Base-by-base conservation (phyloP, 1,140 invertebrate genomes). In the Drosophila murphyi region DNA sequence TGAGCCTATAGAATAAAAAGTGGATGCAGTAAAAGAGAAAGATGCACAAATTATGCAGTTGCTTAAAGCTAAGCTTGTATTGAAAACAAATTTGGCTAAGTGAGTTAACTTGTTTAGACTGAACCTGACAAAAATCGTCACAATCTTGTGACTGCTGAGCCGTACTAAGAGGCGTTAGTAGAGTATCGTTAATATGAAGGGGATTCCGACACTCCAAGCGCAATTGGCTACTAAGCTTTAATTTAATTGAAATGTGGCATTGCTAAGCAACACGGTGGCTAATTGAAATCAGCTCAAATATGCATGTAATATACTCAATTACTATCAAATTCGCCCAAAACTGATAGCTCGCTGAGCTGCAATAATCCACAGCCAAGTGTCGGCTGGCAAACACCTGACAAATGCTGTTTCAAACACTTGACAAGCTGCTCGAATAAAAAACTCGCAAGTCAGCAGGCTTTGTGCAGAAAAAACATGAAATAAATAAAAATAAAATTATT, bases 311-410 rank as follows among this genome's bases (percentile, higher is more conserved):
- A 51, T 5, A 10, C 8, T 29, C 10, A 34, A 31, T 28, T 43
- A 50, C 37, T 51, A 65, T 65, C 10, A 45, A 55, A 64, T 64
- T 20, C 41, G 5, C 47, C 37, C 34, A 6, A 52, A 59, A 29
- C 34, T 47, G 41, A 51, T 47, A 59, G 73, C 7, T 31, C 50
- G 57, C 43, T 79, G 48, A 82, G 41, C 48, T 51, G 57, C 37
- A 68, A 61, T 80, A 67, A 80, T 77, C 52, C 78, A 10, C 47
- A 52, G 59, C 28, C 50, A 45, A 64, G 41, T 51, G 64, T 81
- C 60, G 31, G 34, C 28, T 47, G 63, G 39, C 61, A 73, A 83
- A 82, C 76, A 82, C 80, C 80, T 82, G 80, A 50, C 73, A 52
- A 43, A 43, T n/a, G 39, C 39, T n/a, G 39, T n/a, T 43, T 4